Percentiles rank a stretch among this genome's conserved stretches.
Conservation (phyloP, 2,113 vertebrate species). For the Myotis davidii region DNA sequence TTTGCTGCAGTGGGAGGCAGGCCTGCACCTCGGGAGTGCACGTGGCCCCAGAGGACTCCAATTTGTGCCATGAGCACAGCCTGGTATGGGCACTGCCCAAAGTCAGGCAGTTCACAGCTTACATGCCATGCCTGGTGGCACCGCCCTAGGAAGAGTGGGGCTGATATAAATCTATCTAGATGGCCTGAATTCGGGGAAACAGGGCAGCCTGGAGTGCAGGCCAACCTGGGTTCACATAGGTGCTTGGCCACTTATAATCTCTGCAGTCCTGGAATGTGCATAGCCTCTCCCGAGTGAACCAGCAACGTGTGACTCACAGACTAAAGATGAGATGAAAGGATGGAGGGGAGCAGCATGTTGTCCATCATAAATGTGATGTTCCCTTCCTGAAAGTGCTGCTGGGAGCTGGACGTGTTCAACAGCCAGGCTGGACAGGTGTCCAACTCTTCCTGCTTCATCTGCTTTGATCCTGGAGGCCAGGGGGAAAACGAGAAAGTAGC, state of each 20-base stretch:
- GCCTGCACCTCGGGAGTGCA: neutral
- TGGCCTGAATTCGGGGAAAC: neutral
- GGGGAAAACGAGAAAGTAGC: neutral
- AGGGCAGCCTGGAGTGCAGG: neutral
- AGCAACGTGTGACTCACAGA: neutral
- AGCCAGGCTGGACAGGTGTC: neutral
- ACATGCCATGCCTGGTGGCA: too few species aligned
- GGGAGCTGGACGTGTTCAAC: neutral
- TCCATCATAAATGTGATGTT: neutral
- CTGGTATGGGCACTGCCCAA: fast-evolving
- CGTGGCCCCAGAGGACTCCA: fast-evolving
- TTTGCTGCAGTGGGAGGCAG: neutral
- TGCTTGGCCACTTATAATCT: neutral
- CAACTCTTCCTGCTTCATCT: neutral
- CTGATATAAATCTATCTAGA: neutral
- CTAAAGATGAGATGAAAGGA: neutral
- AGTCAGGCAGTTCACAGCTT: neutral
- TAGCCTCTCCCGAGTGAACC: neutral
- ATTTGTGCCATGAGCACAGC: fast-evolving
- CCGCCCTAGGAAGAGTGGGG: neutral
- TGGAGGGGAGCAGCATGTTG: neutral
- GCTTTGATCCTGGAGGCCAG: neutral
- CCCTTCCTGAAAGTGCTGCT: neutral
- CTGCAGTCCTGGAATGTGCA: neutral
- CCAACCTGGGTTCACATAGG: neutral